A percentile compares a stretch with the other conserved stretches of the same genome.
Conservation (phyloP, 1,140 invertebrate species). For the Bombus fervidus region DNA sequence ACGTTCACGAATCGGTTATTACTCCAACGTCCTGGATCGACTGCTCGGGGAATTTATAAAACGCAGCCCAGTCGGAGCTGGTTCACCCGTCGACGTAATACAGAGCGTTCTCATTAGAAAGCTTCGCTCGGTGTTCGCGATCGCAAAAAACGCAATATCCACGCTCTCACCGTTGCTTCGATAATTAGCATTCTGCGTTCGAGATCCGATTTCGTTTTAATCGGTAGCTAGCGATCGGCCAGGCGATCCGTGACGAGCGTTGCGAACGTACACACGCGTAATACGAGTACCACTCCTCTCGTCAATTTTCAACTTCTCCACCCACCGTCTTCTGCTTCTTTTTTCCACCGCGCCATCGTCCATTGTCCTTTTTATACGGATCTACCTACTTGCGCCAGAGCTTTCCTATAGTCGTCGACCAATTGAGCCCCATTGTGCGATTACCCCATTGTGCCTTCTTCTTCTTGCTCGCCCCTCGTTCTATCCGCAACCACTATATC, state of each 20-base stretch:
- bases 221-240: neutral
- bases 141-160: constrained; percentile 43
- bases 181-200: constrained; percentile 34
- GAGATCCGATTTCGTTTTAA: constrained; percentile 31
- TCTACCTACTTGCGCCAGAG: constrained; percentile 47
- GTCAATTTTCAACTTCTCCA: constrained; percentile 45
- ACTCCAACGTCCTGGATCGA: constrained; percentile 24
- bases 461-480: constrained; percentile 3
- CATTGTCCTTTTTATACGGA: constrained; percentile 62
- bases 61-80: neutral
- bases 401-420: constrained; percentile 55
- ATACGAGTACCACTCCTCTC: constrained; percentile 14
- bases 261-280: neutral
- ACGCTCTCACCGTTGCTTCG: constrained; percentile 5
- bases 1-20: constrained; percentile 32
- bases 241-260: neutral
- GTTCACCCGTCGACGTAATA: constrained; percentile 12
- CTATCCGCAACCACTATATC: constrained; percentile 12
- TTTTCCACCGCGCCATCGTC: constrained; percentile 35
- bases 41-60: constrained; percentile 40
- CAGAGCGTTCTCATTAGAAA: constrained; percentile 39
- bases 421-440: constrained; percentile 62
- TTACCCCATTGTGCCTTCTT: constrained; percentile 59
- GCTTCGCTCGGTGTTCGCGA: neutral
- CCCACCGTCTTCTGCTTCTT: constrained; percentile 16